Conservation (phyloP, 1,140 invertebrate species). For the Bombus soroeensis region DNA sequence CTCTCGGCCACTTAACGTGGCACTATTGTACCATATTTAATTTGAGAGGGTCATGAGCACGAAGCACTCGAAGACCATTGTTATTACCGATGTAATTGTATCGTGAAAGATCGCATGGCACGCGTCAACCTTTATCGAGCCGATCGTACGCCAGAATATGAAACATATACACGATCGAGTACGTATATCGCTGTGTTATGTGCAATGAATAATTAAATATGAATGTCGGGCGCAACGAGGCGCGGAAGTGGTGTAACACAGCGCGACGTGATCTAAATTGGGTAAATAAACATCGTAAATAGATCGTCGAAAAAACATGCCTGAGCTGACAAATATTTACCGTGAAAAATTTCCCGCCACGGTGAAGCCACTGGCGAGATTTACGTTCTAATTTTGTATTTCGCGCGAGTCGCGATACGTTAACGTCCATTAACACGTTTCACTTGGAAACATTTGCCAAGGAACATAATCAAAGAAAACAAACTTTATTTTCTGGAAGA, state of each 20-base stretch:
- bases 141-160: not conserved
- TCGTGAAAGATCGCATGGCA: not conserved
- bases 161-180: not conserved
- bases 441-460: not conserved
- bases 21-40: not conserved
- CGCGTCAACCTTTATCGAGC: not conserved
- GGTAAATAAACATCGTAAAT: not conserved
- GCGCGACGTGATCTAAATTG: not conserved
- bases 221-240: not conserved
- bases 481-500: not conserved
- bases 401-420: not conserved
- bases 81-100: not conserved
- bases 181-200: not conserved
- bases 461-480: not conserved
- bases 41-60: conserved; percentile 2
- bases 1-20: not conserved
- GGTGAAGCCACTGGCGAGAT: not conserved
- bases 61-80: no score
- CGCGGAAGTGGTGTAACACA: not conserved
- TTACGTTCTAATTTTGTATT: conserved; percentile 13
- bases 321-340: not conserved
- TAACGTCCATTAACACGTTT: not conserved
- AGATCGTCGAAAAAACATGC: not conserved
- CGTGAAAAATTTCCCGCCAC: not conserved
- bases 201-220: conserved; percentile 2